Base-by-base conservation (phyloP, 2,113 vertebrate genomes). In the Mustela lutreola region DNA sequence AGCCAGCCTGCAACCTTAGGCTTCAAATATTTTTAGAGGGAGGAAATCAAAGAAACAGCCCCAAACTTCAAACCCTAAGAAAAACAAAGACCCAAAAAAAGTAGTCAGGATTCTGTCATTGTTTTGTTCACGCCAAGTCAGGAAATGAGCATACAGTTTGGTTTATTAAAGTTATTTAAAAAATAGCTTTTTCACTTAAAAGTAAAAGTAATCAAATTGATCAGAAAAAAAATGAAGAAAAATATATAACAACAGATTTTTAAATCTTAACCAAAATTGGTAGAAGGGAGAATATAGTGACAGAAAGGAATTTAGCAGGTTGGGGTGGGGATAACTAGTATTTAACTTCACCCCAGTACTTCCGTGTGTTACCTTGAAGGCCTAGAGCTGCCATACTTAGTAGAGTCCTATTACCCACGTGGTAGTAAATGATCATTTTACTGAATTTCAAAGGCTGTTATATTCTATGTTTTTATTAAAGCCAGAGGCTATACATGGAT, bases 61-160 rank as follows among this genome's bases (percentile, higher is more conserved):
- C 79, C 62, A 86, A 8, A 81, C 75, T 63, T 94, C 62, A 94
- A 94, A 80, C 75, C 56, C 56, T 67, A 58, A 87, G 89, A n/a
- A 94, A 96, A 96, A 97, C 71, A 92, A 97, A 92, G 63, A 63
- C 62, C 24, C 62, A 63, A n/a, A 84, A 94, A 94, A 92, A 80
- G 76, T n/a, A 82, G 33, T 82, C 70, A 80, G 67, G 63, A 53
- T 76, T 86, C 86, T 84, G 67, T 87, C 84, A 85, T 88, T 85
- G 80, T 84, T 96, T 33, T 11, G 1, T 82, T 91, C 6, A 18
- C 71, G 63, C 70, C 88, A 80, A 73, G 39, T 70, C 42, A 92
- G 90, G 90, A 94, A 92, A 86, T 33, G 26, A 92, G 22, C n/a
- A 26, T 50, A 53, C 3, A 53, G 19, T 92, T 87, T 73, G 24